Conservation (phyloP, 2,797 vertebrate genomes). For the Hydrophis major region DNA sequence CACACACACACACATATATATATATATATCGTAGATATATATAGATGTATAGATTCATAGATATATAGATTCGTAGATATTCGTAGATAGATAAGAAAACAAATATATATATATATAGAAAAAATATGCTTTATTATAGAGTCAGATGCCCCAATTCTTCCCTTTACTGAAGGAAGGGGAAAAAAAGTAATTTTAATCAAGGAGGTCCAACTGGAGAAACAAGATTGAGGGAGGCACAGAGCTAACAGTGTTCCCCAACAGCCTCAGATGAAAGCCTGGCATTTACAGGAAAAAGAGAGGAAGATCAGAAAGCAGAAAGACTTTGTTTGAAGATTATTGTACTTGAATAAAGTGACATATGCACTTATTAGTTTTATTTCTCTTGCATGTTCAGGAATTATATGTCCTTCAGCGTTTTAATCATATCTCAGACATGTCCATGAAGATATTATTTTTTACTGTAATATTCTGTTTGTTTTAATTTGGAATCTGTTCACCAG, state of each 20-base stretch:
- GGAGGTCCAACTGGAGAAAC: not conserved
- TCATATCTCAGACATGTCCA: not conserved
- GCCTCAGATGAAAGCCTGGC: not conserved
- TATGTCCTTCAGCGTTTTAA: not conserved
- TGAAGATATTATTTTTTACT: not conserved
- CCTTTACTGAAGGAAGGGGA: not conserved
- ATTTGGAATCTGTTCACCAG: not conserved
- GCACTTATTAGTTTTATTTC: not conserved
- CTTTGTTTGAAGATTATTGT: not conserved
- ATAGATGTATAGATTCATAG: no score
- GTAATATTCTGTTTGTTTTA: not conserved
- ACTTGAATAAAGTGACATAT: not conserved
- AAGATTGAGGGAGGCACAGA: not conserved
- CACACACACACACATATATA: no score
- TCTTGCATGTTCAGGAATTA: not conserved
- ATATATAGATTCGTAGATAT: no score
- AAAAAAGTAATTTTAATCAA: not conserved
- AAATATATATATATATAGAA: no score
- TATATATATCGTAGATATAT: no score
- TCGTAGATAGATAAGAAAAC: no score
- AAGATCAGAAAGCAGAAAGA: not conserved
- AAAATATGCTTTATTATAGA: not conserved
- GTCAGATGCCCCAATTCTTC: not conserved
- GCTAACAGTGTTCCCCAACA: not conserved
- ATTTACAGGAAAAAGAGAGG: not conserved